Percentiles rank a stretch among this genome's conserved stretches.
Evolutionary conservation across 2,797 vertebrate genomes (phyloP).

Genomic region (Alectoris magna): DNA sequence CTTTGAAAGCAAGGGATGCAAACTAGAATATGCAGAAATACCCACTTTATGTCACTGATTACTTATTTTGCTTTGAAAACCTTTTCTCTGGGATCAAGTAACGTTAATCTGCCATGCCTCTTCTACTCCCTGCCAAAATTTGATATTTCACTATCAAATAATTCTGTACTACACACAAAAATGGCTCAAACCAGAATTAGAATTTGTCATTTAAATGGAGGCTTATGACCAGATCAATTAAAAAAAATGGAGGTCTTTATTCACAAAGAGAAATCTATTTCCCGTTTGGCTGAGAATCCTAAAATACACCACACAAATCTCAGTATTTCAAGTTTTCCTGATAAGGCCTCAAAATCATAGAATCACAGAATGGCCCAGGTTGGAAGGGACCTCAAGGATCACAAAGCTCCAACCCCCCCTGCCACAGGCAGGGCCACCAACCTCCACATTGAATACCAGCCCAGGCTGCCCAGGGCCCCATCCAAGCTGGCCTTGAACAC

Average conservation of each 20-base stretch:
- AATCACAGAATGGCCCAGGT: too few species aligned
- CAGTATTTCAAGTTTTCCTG: background rate
- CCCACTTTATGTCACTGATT: background rate
- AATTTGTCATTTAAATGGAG: background rate
- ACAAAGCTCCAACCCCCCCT: too few species aligned
- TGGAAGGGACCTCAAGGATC: too few species aligned
- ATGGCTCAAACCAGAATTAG: background rate
- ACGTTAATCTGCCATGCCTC: background rate
- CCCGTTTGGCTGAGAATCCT: background rate
- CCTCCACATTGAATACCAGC: too few species aligned
- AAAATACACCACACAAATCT: background rate
- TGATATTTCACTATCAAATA: background rate
- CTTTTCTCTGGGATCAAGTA: background rate
- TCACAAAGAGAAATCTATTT: background rate
- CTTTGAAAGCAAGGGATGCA: background rate
- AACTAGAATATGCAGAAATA: background rate
- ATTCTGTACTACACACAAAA: background rate
- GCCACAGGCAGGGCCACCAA: too few species aligned
- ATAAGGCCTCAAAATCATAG: background rate
- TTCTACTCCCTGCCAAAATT: background rate
- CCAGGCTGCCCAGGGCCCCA: too few species aligned
- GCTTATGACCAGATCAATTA: background rate
- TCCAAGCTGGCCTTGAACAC: too few species aligned
- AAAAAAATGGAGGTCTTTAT: background rate
- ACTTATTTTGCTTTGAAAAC: background rate